Base-by-base conservation (phyloP, 64 coral and sea anemone species). In the Dendrophyllia cribrosa region DNA sequence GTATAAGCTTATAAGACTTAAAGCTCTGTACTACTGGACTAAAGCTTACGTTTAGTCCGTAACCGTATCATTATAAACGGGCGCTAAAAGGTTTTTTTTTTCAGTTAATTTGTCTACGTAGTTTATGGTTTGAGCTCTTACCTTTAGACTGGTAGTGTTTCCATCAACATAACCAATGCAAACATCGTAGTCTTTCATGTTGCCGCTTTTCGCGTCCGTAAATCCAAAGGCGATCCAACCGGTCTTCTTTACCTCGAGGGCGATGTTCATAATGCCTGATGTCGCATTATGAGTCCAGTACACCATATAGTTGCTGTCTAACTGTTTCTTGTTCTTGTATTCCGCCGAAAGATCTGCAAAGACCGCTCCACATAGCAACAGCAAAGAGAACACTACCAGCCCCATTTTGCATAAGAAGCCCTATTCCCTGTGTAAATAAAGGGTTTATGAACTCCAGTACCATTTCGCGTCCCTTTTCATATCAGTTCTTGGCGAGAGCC, bases 251-350 rank as follows among this genome's bases (percentile, higher is more conserved):
- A 75, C 72, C 45, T 75, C 46, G 16, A 75, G 4, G 1, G 72
- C 72, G 17, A 75, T 47, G 14, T 75, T 3, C 72, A 75, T 75
- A 16, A 75, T n/a, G 43, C 49, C 19, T 3, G 72, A 51, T 19
- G 72, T 75, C 5, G 72, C 44, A 19, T 75, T 75, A 15, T 75
- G 46, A 0, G 72, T 75, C 72, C 72, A 75, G 72, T 75, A 75
- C 4, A 75, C 4, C 72, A 49, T 75, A 43, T 15, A 75, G 16
- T 50, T 43, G 44, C 6, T 44, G 14, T 50, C 16, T 43, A 75
- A 75, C 16, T 14, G 19, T 14, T 43, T 14, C 17, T 16, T 75
- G 44, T 49, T 51, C 0, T 50, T n/a, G 7, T 75, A 75, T 17
- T 50, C 72, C 19, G 72, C 3, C 17, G 72, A 75, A 17, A 75